Percentiles rank a stretch among this genome's conserved stretches.
These are phyloP conservation scores for Anguilla japonica DNA, from an alignment of 2,113 vertebrate species.

Conservation along the genomic window DNA sequence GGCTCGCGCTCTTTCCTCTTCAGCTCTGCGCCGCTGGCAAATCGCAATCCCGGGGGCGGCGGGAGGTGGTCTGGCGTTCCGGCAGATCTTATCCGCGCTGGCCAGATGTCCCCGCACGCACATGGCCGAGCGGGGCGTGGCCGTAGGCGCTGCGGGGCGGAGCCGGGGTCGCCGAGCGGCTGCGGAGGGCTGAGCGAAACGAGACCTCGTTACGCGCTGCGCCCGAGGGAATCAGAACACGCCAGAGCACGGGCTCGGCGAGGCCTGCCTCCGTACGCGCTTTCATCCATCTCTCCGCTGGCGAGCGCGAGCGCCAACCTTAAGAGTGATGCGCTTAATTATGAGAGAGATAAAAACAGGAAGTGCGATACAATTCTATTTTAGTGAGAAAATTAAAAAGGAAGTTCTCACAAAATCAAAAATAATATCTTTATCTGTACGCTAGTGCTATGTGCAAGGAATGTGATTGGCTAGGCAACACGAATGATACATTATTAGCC, in stretches of 20 bases:
- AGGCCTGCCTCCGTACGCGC: background rate
- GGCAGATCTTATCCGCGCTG: background rate
- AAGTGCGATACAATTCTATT: too few species aligned
- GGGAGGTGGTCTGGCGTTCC: background rate
- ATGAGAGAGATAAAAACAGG: background rate
- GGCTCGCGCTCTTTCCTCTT: background rate
- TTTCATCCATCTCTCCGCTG: background rate
- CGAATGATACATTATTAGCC: too few species aligned
- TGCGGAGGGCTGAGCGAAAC: background rate
- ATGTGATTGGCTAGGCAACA: too few species aligned
- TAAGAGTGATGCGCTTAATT: too few species aligned
- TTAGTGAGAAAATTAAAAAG: too few species aligned
- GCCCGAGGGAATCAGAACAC: background rate
- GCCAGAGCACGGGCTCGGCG: background rate
- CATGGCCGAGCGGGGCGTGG: background rate
- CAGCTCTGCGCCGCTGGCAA: background rate
- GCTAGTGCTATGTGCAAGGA: too few species aligned
- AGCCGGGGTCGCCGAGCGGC: background rate
- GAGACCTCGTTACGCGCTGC: background rate
- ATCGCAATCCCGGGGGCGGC: background rate
- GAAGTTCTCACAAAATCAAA: too few species aligned
- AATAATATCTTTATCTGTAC: too few species aligned
- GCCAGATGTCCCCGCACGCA: background rate
- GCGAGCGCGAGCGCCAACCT: background rate
- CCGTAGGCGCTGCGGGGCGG: too few species aligned